Evolutionary conservation across 2,888 invertebrate genomes (phyloP), one percentile per base, ranked within the genome.

Genomic region (Operophtera brumata): DNA sequence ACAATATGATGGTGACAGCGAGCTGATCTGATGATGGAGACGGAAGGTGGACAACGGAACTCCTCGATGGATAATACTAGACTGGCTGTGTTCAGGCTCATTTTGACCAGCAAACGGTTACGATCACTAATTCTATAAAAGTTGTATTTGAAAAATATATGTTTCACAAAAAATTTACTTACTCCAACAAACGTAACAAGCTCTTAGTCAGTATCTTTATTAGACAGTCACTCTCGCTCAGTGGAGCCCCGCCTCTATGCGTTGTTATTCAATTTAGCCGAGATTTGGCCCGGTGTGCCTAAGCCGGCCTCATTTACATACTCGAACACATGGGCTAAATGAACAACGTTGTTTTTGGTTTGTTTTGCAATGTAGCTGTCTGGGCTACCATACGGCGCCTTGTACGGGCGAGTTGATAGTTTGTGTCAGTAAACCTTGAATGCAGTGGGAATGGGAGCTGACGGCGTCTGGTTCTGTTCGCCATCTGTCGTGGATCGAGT

Each of bases 211-310:
- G 20, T 20, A 20, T 4, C 20, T 20, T 8, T 13, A 12, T 30
- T 30, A 30, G 1, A 30, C 30, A 3, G 5, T 34, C 3, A 34
- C 14, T 34, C 20, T 11, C 20, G 35, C n/a, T 34, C 42, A 35
- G 20, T 34, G 8, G 11, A 10, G n/a, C 14, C 35, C 32, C 26
- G 36, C 34, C 42, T 20, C 25, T 44, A 40, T 13, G 28, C 28
- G 34, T 50, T 57, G 61, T 65, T 63, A 54, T 68, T 50, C 54
- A 59, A 61, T 62, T 39, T 47, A 59, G 53, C 52, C 49, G 57
- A 62, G 66, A 64, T 67, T 71, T 66, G 66, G 67, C 67, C 67
- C 60, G 65, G 64, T 54, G 61, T 64, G 54, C 44, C 28, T 52
- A 60, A 62, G 54, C 44, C 28, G 39, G 28, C 45, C 13, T 42